Base-by-base conservation (phyloP, 92 coral and sea anemone species). In the Metridium senile region DNA sequence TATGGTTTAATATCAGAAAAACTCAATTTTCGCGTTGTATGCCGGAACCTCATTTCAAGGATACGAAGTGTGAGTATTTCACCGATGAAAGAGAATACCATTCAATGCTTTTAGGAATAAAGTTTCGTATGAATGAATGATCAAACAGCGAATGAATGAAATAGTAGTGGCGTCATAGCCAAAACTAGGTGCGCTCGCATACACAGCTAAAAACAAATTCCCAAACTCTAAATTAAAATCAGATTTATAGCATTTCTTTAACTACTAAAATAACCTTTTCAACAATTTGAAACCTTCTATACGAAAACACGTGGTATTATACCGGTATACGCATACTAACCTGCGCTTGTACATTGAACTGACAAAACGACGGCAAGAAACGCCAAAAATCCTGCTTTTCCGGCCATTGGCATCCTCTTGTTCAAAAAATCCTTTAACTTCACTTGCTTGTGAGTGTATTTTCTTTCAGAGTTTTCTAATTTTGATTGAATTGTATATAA, bases 381-480 rank as follows among this genome's bases (percentile, higher is more conserved):
- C n/a, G 52, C 78, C 78, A 11, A 33, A 61, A 73, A 33, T 33
- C 9, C 26, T 46, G 78, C 33, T 62, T 33, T 34, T 73, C 19
- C 35, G 78, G 78, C 56, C 54, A 20, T 34, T 57, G 23, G 11
- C 49, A 0, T n/a, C 52, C 22, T 13, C 46, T 23, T 73, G 23
- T 43, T 73, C 11, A 47, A 8, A 20, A 52, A 26, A 31, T 7
- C 7, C 20, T 63, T 31, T 1, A 11, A 22, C 28, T 13, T 28
- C 39, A 57, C 67, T 34, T 73, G 21, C 16, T 53, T 27, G 56
- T 10, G 18, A 73, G 26, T 73, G 47, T 22, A 1, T 22, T 73
- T 73, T 73, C 78, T 73, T 73, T 73, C 78, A 73, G 68, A 26
- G 21, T 57, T 73, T 58, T 57, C 26, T 43, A 23, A 33, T 73